Conservation (phyloP, 35 echinoderm and acorn worm genomes). For the Patiria miniata region DNA sequence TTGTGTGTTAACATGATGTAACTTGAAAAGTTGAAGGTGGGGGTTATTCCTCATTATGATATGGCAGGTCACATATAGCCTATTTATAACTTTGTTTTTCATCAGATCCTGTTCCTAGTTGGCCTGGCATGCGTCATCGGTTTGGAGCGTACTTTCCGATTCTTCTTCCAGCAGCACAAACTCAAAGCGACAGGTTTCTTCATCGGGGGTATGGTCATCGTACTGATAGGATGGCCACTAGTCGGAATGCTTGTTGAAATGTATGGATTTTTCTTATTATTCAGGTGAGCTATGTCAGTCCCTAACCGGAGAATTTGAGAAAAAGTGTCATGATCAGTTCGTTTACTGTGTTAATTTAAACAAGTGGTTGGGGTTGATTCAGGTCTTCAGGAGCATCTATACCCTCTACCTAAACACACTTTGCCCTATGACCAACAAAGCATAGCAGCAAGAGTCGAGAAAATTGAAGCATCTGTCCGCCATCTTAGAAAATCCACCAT, state of each 20-base stretch:
- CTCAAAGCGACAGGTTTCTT: slow-evolving; percentile 94
- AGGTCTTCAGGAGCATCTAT: neutral
- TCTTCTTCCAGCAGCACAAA: slow-evolving; percentile 99
- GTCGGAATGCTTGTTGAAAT: slow-evolving; percentile 95
- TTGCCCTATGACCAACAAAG: too few relatives aligned
- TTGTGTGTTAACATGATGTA: too few relatives aligned
- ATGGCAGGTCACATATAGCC: too few relatives aligned
- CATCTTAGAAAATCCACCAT: too few relatives aligned
- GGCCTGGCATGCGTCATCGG: slow-evolving; percentile 96
- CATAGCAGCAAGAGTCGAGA: neutral
- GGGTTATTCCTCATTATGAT: too few relatives aligned
- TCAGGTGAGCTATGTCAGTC: slow-evolving; percentile 93
- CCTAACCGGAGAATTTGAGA: neutral
- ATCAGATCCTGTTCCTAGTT: slow-evolving; percentile 87
- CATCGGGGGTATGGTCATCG: slow-evolving; percentile 93
- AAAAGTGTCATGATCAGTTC: neutral
- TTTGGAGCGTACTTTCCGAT: slow-evolving; percentile 92
- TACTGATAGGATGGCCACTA: slow-evolving; percentile 92
- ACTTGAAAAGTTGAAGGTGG: too few relatives aligned
- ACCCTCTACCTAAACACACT: neutral
- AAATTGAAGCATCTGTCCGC: too few relatives aligned
- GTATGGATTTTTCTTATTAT: slow-evolving; percentile 96
- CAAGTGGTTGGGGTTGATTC: neutral
- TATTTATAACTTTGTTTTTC: too few relatives aligned
- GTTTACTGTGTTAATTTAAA: neutral